Evolutionary conservation across 2,113 vertebrate genomes (phyloP), one percentile per base, ranked within the genome.

Genomic region (Pedetes capensis): DNA sequence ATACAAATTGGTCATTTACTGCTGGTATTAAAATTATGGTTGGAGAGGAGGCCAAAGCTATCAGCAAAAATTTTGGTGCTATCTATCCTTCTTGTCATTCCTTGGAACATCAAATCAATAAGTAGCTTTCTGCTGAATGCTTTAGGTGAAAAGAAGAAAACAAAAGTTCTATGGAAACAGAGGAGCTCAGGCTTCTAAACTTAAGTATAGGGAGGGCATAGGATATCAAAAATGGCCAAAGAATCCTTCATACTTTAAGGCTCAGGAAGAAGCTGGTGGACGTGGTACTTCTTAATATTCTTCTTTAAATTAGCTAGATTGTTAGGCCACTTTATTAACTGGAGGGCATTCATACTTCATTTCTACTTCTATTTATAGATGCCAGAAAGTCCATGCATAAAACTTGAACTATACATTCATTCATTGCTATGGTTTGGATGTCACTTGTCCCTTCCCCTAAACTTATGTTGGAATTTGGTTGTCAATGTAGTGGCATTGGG

Each of bases 201-300:
- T 16, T 3, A 37, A 44, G 44, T 11, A 0, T 0, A 20, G 34
- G 51, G 23, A 42, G 22, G 6, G 3, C 5, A 0, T 0, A 53
- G 29, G 7, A 17, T 3, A 34, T 7, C 3, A 1, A 8, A 13
- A 16, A 64, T 68, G 18, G 39, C 63, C 18, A 0, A 14, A 93
- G 63, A 27, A 8, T 25, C 25, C 39, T 47, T 49, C 1, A 1
- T 11, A 14, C 47, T 37, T 61, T 0, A 11, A 39, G 8, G 29
- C 20, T 29, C 34, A 47, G 34, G 18, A 27, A 76, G 69, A 71
- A 80, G 42, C 8, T 85, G 7, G 32, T 5, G 68, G 47, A 6
- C 37, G 5, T 4, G 10, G 10, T 5, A 2, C 29, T 44, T 57
- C 17, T 57, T 53, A 68, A 42, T 17, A 27, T 29, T 80, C 29